phyloP scores from a whole-genome alignment of 92 coral and sea anemone species.

The Actinernus sp. region DNA sequence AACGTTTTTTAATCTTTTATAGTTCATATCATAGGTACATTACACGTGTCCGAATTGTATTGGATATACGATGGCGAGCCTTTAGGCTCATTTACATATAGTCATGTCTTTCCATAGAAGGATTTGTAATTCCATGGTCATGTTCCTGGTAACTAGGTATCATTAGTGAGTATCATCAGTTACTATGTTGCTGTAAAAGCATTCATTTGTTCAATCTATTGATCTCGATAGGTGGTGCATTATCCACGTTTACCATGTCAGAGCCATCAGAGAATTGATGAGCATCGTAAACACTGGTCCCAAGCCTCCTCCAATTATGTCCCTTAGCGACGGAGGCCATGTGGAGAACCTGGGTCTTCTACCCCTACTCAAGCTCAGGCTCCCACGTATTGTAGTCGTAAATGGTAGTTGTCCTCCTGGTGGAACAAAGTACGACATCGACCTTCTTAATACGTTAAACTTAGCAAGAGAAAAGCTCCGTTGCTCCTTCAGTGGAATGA shows the following conservation, averaged over 20 bases:
- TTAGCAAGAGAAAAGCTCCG: slow-evolving; percentile 79
- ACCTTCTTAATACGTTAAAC: slow-evolving; percentile 29
- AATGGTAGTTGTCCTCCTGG: slow-evolving; percentile 54
- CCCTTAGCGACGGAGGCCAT: slow-evolving; percentile 89
- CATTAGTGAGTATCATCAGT: no score
- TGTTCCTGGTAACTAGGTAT: no score
- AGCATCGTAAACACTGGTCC: slow-evolving; percentile 73
- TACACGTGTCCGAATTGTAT: no score
- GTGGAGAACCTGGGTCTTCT: slow-evolving; percentile 79
- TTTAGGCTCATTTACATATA: no score
- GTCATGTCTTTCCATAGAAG: no score
- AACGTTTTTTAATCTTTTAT: no score
- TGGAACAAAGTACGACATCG: slow-evolving; percentile 13
- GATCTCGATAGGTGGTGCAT: slow-evolving; percentile 91
- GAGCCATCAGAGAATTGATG: slow-evolving; percentile 68
- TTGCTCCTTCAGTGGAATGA: slow-evolving; percentile 77
- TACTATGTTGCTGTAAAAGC: no score
- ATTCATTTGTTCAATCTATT: no score
- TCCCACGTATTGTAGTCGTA: slow-evolving; percentile 66
- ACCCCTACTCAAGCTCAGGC: slow-evolving; percentile 60
- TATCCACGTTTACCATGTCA: slow-evolving; percentile 74
- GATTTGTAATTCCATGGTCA: no score
- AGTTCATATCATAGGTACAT: no score
- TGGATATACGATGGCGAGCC: no score
- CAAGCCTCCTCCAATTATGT: slow-evolving; percentile 77